phyloP scores from a whole-genome alignment of 2,888 invertebrate genomes.

The Amorpha juglandis region DNA sequence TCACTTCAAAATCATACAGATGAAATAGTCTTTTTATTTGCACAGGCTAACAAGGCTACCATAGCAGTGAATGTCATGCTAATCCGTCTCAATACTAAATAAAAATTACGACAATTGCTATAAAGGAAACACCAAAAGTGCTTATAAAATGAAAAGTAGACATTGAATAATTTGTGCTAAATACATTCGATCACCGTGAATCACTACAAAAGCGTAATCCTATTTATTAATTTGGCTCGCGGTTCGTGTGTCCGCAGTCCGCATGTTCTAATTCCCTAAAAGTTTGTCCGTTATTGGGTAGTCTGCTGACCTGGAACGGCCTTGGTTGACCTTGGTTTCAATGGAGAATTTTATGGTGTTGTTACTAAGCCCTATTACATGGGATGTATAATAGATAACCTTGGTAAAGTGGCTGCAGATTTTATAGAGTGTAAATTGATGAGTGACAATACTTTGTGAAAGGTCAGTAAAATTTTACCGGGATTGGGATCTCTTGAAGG shows the following conservation, averaged over 20 bases:
- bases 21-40: no score
- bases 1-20: no score
- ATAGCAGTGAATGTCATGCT: no score
- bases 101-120: neutral
- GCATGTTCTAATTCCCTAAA: slow-evolving; percentile 25
- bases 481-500: no score
- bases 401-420: no score
- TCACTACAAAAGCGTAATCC: slow-evolving; percentile 43
- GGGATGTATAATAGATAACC: neutral
- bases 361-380: neutral
- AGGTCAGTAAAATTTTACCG: no score
- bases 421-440: no score
- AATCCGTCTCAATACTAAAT: neutral
- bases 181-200: slow-evolving; percentile 36
- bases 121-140: slow-evolving; percentile 26
- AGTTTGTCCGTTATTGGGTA: slow-evolving; percentile 2
- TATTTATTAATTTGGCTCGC: slow-evolving; percentile 26
- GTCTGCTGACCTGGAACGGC: neutral
- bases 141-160: slow-evolving; percentile 25
- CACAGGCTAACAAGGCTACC: no score
- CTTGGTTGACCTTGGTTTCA: slow-evolving; percentile 13
- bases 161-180: slow-evolving; percentile 25
- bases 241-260: slow-evolving; percentile 15
- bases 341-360: neutral
- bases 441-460: no score